Base-by-base conservation (phyloP, 1,140 invertebrate species). In the Zaprionus inermis region DNA sequence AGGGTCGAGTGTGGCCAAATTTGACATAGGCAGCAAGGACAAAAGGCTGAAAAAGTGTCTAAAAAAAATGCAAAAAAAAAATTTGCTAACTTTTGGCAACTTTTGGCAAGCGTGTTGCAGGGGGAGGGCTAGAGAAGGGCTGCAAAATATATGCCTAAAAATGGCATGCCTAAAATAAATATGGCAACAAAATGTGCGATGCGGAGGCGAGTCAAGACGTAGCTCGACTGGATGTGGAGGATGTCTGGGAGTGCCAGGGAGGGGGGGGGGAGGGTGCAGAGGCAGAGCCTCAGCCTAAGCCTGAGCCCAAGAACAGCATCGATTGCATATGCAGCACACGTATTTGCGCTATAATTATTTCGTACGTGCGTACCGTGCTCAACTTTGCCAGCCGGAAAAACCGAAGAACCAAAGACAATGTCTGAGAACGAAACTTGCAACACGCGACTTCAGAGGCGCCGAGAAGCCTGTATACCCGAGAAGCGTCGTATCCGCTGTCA, bases 341-440 rank as follows among this genome's bases (percentile, higher is more conserved):
- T 88, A 84, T 72, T 88, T 88, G 84, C 84, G 84, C 84, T 88
- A 88, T 88, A 88, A 88, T 88, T 88, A 88, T 89, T 88, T 88
- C 69, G 84, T 89, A 88, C 84, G 84, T 88, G 84, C 77, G 79
- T 56, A 69, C 76, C 73, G 80, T 65, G 76, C 46, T 57, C 76
- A 67, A 61, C 74, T 72, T 68, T 38, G 56, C 34, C 38, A 52
- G 32, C 55, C 57, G 59, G 58, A 63, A 54, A 70, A 66, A 55
- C 52, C 5, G 24, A 28, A 60, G 65, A 55, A 16, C 11, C 60
- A 60, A 76, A 76, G 72, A 71, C 72, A 76, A 76, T 69, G 71
- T 57, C 55, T 52, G 32, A 65, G 66, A 41, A 28, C 24, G 58
- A 51, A 49, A 20, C 28, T 49, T 38, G 61, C 20, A 49, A 34